A percentile compares a stretch with the other conserved stretches of the same genome.
phyloP scores from a whole-genome alignment of 2,797 vertebrate species.

The Syncerus caffer region DNA sequence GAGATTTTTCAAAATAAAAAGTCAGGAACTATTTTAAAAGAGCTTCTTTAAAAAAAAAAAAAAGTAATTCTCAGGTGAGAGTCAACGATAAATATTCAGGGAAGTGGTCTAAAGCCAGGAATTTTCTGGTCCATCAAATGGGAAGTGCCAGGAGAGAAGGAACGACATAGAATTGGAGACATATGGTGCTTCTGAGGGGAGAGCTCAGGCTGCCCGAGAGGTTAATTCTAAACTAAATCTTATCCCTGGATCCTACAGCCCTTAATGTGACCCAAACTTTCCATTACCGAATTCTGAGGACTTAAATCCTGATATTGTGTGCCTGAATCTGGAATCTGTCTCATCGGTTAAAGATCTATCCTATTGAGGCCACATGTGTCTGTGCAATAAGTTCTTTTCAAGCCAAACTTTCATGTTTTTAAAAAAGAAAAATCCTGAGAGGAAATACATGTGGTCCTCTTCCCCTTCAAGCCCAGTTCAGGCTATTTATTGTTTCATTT shows the following conservation, averaged over 20 bases:
- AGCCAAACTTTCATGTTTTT: slow-evolving; percentile 75
- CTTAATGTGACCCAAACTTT: slow-evolving; percentile 60
- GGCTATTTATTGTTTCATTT: slow-evolving; percentile 80
- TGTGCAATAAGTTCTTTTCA: slow-evolving; percentile 67
- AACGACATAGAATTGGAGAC: slow-evolving; percentile 12
- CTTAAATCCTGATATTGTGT: slow-evolving; percentile 33
- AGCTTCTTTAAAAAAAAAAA: no score
- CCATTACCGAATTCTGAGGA: slow-evolving; percentile 53
- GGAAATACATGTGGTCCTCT: slow-evolving; percentile 61
- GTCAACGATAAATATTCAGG: not conserved
- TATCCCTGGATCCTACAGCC: slow-evolving; percentile 39
- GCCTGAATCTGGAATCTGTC: slow-evolving; percentile 75
- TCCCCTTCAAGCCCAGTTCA: slow-evolving; percentile 54
- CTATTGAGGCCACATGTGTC: slow-evolving; percentile 66
- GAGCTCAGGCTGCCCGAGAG: slow-evolving; percentile 7
- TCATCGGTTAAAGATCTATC: slow-evolving; percentile 67
- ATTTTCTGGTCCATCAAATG: not conserved
- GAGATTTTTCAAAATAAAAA: not conserved
- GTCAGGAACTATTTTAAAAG: not conserved
- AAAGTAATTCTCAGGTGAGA: not conserved
- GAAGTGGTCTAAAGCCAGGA: slow-evolving; percentile 1
- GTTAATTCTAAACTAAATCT: slow-evolving; percentile 60
- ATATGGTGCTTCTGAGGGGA: slow-evolving; percentile 52
- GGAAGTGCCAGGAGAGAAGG: not conserved
- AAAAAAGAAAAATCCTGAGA: slow-evolving; percentile 59